Evolutionary conservation across 1,140 invertebrate genomes (phyloP), one percentile per base, ranked within the genome.

Genomic region (Bombus confusus): DNA sequence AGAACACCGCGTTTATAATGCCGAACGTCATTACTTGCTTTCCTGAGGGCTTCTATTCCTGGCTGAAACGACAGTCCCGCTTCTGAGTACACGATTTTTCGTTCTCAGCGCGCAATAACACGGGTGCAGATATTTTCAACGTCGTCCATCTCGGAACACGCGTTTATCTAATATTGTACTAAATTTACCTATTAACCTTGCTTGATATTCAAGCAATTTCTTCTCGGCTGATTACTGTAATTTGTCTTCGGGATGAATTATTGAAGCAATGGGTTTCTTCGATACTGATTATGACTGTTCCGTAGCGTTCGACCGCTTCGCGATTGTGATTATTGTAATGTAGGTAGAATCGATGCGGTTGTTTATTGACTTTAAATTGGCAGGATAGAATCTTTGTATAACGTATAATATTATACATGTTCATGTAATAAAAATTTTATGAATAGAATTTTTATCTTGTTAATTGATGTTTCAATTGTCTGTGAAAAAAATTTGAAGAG

Each of bases 1-100:
- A 71, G 79, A 66, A 78, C n/a, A n/a, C 3, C 31, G 59, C 57
- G 34, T 52, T 66, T 47, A 83, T 80, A 85, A 88, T 66, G 43
- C 18, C 47, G 57, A 72, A 72, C 74, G 73, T 83, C 85, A 15
- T 85, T 71, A 68, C 69, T 43, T 18, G n/a, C 68, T 71, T 62
- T 76, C 47, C n/a, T 39, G 41, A n/a, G 25, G 34, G 25, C 39
- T n/a, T 31, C 71, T 81, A 80, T 76, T 83, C 37, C 73, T 76
- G 28, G 37, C 34, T 6, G 34, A 64, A 18, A 18, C 57, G 18
- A 69, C 41, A 37, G 22, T 39, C 41, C 39, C 6, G 43, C 3
- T 43, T 43, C n/a, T 76, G 34, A 59, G 25, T 62, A n/a, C 39
- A 22, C 9, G 59, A 80, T 52, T 69, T 80, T 69, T 80, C 25